Evolutionary conservation across 2,797 vertebrate genomes (phyloP).

Genomic region (Acrocephalus scirpaceus): DNA sequence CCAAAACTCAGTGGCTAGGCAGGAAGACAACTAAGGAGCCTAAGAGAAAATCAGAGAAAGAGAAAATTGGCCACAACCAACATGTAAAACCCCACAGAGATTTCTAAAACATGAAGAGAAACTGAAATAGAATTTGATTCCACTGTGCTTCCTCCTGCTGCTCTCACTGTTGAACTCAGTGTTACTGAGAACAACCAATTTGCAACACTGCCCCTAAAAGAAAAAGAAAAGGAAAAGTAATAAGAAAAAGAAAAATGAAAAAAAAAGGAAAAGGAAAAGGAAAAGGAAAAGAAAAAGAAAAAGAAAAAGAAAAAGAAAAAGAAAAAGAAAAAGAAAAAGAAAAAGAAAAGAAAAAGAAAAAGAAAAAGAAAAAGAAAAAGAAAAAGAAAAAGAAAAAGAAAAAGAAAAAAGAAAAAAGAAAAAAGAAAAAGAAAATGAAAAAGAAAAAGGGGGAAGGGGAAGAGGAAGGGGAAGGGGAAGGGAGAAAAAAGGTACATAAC

Average conservation of each 20-base stretch:
- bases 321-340: not conserved
- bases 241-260: not conserved
- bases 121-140: constrained; percentile 30
- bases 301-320: not conserved
- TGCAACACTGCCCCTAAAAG: not conserved
- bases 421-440: no score
- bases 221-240: not conserved
- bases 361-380: no score
- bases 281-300: not conserved
- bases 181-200: not conserved
- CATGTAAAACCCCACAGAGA: constrained; percentile 34
- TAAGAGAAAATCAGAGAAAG: constrained; percentile 31
- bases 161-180: not conserved
- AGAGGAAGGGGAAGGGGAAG: accelerated
- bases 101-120: constrained; percentile 38
- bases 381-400: no score
- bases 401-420: no score
- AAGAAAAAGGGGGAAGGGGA: no score
- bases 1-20: constrained; percentile 23
- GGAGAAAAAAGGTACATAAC: accelerated
- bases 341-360: not conserved
- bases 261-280: not conserved
- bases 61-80: constrained; percentile 21
- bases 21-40: not conserved
- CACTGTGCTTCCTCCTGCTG: not conserved